A percentile compares a stretch with the other conserved stretches of the same genome.
Conservation (phyloP, 2,113 vertebrate species). For the Lanius ludovicianus region DNA sequence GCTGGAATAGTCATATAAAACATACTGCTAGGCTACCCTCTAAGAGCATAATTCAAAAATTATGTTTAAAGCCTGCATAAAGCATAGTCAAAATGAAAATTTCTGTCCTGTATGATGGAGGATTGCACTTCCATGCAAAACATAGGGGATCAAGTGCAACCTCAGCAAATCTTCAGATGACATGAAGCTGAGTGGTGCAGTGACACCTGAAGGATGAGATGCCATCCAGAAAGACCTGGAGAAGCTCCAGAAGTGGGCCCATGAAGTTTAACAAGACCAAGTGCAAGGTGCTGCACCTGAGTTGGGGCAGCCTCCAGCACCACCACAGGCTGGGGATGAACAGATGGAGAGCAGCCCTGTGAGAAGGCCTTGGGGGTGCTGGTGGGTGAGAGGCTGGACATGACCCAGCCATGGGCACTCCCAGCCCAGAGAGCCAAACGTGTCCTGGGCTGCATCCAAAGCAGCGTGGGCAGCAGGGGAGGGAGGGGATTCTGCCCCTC, state of each 20-base stretch:
- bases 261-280: too few relatives aligned
- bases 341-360: too few relatives aligned
- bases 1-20: neutral
- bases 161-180: too few relatives aligned
- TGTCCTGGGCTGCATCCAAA: neutral
- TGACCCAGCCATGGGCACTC: neutral
- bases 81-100: neutral
- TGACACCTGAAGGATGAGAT: too few relatives aligned
- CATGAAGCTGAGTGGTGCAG: too few relatives aligned
- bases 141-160: neutral
- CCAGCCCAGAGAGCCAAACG: neutral
- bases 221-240: neutral
- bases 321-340: too few relatives aligned
- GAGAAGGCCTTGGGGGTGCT: neutral
- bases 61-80: neutral
- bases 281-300: too few relatives aligned
- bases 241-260: too few relatives aligned
- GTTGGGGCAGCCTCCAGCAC: too few relatives aligned
- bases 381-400: neutral
- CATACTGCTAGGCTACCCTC: fast-evolving
- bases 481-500: neutral
- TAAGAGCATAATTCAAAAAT: neutral
- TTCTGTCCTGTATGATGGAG: neutral
- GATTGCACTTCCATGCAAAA: neutral
- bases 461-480: neutral